Evolutionary conservation across 2,113 vertebrate species (phyloP), one percentile per base, ranked within the genome.

Genomic region (Isurus oxyrinchus): DNA sequence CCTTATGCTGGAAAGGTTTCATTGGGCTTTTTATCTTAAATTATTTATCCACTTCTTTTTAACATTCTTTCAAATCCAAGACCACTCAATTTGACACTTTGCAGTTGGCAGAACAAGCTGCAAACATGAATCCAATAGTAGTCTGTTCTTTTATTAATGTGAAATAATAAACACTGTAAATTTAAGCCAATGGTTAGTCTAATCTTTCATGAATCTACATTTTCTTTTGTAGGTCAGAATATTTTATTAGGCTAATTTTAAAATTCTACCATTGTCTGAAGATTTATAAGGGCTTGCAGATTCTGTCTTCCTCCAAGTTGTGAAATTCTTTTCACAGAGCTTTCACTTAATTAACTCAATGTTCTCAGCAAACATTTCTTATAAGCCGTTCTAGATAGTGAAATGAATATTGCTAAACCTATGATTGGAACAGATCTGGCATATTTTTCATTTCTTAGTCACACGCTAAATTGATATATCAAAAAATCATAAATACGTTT

Each of bases 41-140:
- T 57, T 88, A 88, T 88, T 88, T 88, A 88, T 88, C 86, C 11
- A 55, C 27, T 88, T 23, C 49, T 57, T 88, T 88, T 88, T 88
- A 55, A 88, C 25, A 57, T 88, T 88, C 53, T 55, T 55, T 57
- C 86, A 53, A 88, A 88, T 55, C 10, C 49, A 88, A 88, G 86
- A 31, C 49, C 53, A 55, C 40, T 84, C 40, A 88, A 55, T 8
- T 55, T 88, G 84, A 88, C 86, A 55, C 49, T n/a, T 55, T 88
- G 86, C 25, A 88, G 86, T 88, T 88, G 49, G 53, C 10, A 55
- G 44, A 55, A 21, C 49, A 88, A 55, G 31, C 21, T 55, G n/a
- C 49, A 87, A 23, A 87, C 23, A 44, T 49, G 21, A 49, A 87
- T 53, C 40, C 21, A 23, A 35, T 35, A n/a, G 2, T n/a, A 86